These are phyloP conservation scores for Caiman crocodilus DNA, from an alignment of 2,797 vertebrate genomes.

Conservation along the genomic window DNA sequence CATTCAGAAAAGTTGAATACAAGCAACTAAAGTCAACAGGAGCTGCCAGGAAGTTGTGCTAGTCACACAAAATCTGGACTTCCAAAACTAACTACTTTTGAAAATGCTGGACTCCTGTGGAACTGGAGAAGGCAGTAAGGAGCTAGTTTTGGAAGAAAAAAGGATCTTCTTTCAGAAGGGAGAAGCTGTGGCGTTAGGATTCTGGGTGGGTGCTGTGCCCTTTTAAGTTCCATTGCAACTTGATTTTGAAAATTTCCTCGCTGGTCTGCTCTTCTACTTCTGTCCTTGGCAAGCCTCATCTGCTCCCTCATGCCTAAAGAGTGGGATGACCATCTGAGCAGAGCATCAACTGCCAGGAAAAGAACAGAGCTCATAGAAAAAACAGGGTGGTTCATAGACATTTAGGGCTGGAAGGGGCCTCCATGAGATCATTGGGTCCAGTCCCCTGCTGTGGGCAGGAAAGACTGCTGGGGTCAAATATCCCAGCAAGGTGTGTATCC, in stretches of 20 bases:
- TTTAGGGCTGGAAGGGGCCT: too few species aligned
- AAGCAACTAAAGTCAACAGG: not conserved
- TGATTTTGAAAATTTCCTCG: not conserved
- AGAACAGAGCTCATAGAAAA: not conserved
- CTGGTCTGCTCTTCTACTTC: not conserved
- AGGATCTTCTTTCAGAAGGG: fast-evolving
- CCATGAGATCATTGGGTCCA: too few species aligned
- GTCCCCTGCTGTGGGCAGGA: too few species aligned
- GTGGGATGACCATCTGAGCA: not conserved
- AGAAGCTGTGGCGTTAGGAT: not conserved
- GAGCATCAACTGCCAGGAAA: not conserved
- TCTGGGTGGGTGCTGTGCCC: not conserved
- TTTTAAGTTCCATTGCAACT: not conserved
- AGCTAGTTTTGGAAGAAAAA: not conserved
- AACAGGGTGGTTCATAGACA: not conserved
- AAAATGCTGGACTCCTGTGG: not conserved
- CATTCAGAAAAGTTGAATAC: not conserved
- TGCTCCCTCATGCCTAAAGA: not conserved
- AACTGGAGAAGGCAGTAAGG: not conserved
- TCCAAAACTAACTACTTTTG: not conserved
- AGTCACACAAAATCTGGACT: not conserved
- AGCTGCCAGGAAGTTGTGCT: not conserved
- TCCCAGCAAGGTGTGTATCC: too few species aligned
- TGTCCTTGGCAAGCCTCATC: not conserved
- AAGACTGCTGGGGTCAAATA: too few species aligned